A percentile compares a stretch with the other conserved stretches of the same genome.
Conservation (phyloP, 2,888 invertebrate genomes). For the Drosophila ustulata region DNA sequence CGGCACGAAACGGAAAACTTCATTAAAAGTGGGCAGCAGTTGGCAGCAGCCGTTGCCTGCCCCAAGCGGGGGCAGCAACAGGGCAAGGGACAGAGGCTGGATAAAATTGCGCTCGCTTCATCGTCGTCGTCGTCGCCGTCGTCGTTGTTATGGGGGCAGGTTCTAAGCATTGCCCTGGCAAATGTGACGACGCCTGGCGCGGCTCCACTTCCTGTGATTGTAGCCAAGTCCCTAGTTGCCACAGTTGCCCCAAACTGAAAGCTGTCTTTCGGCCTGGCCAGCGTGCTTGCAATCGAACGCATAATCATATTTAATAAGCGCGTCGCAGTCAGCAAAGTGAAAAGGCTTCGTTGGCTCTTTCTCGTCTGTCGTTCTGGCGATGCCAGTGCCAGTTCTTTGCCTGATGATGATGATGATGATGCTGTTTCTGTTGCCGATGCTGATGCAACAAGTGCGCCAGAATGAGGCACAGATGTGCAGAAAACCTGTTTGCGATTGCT, state of each 20-base stretch:
- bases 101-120: slow-evolving; percentile 18
- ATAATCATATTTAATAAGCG: slow-evolving; percentile 80
- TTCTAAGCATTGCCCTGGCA: slow-evolving; percentile 56
- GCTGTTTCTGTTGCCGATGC: slow-evolving; percentile 30
- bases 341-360: slow-evolving; percentile 42
- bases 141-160: slow-evolving; percentile 29
- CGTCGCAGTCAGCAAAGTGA: slow-evolving; percentile 58
- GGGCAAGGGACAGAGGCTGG: background rate
- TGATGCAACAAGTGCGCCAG: slow-evolving; percentile 80
- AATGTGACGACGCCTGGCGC: slow-evolving; percentile 77
- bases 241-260: slow-evolving; percentile 36
- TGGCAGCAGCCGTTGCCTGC: slow-evolving; percentile 54
- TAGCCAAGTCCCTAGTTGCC: slow-evolving; percentile 10
- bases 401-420: slow-evolving; percentile 28
- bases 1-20: slow-evolving; percentile 73
- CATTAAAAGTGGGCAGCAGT: slow-evolving; percentile 77
- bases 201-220: slow-evolving; percentile 69
- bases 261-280: slow-evolving; percentile 37
- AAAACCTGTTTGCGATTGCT: slow-evolving; percentile 70
- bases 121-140: too few species aligned
- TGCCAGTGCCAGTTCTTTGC: slow-evolving; percentile 19
- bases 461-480: slow-evolving; percentile 79
- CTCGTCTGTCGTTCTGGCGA: slow-evolving; percentile 31
- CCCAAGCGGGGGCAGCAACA: background rate
- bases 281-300: slow-evolving; percentile 69